phyloP scores from a whole-genome alignment of 1,140 invertebrate genomes.

The Zophobas morio region DNA sequence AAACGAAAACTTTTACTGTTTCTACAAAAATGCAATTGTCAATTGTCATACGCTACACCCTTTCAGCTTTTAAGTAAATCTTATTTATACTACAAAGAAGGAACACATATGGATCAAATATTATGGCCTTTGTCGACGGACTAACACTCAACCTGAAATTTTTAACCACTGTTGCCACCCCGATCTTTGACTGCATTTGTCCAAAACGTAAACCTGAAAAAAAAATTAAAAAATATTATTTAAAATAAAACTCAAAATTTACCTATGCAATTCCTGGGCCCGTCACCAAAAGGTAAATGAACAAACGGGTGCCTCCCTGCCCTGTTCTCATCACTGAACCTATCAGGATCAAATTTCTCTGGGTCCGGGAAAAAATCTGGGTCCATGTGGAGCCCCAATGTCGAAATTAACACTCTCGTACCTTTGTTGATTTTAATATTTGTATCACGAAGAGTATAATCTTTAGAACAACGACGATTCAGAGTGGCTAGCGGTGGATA shows the following conservation, averaged over 20 bases:
- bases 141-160: slow-evolving; percentile 58
- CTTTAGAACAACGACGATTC: slow-evolving; percentile 61
- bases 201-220: slow-evolving; percentile 65
- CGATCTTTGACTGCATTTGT: slow-evolving; percentile 64
- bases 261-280: too few relatives aligned
- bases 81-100: slow-evolving; percentile 43
- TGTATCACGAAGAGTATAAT: slow-evolving; percentile 63
- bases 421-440: slow-evolving; percentile 64
- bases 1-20: too few relatives aligned
- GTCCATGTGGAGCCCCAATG: slow-evolving; percentile 56
- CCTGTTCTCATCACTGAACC: too few relatives aligned
- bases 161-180: slow-evolving; percentile 58
- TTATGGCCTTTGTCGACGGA: slow-evolving; percentile 48
- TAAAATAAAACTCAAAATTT: slow-evolving; percentile 64
- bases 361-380: too few relatives aligned
- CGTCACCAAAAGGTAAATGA: too few relatives aligned
- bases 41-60: too few relatives aligned
- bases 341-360: too few relatives aligned
- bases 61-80: slow-evolving; percentile 50
- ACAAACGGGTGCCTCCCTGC: slow-evolving; percentile 63
- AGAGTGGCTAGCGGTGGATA: slow-evolving; percentile 60
- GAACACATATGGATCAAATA: slow-evolving; percentile 42
- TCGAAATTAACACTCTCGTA: slow-evolving; percentile 63
- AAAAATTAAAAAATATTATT: slow-evolving; percentile 13
- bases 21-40: too few relatives aligned